Percentiles rank a stretch among this genome's conserved stretches.
Evolutionary conservation across 2,888 invertebrate species (phyloP).

Genomic region (Catocala nupta): DNA sequence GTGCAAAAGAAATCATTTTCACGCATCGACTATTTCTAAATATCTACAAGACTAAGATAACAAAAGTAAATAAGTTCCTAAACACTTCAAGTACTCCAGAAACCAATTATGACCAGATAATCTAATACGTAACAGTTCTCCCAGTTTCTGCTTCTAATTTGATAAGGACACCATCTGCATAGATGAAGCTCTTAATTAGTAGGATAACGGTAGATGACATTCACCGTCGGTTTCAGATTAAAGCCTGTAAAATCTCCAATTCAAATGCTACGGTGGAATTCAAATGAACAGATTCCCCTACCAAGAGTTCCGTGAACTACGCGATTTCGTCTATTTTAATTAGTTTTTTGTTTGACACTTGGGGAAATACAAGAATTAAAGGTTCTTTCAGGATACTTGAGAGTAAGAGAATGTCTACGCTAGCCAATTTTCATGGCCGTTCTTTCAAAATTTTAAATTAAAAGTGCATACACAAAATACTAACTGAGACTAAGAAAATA

Average conservation of each 20-base stretch:
- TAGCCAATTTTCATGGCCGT: too few relatives aligned
- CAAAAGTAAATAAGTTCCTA: too few relatives aligned
- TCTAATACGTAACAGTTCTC: constrained; percentile 3
- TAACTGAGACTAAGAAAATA: too few relatives aligned
- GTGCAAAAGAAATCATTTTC: too few relatives aligned
- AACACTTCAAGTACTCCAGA: not conserved
- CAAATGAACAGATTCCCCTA: constrained; percentile 69
- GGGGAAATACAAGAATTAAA: too few relatives aligned
- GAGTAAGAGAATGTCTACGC: too few relatives aligned
- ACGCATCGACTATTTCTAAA: too few relatives aligned
- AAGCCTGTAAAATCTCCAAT: constrained; percentile 82
- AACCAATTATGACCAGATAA: not conserved
- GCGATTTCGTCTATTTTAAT: constrained; percentile 15
- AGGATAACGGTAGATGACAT: constrained; percentile 70
- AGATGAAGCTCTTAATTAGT: constrained; percentile 72
- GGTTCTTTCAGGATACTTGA: too few relatives aligned
- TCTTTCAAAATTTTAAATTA: too few relatives aligned
- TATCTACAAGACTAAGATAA: too few relatives aligned
- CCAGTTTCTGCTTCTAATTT: constrained; percentile 8
- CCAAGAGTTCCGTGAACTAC: constrained; percentile 35
- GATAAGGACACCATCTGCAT: constrained; percentile 49
- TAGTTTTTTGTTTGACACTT: not conserved
- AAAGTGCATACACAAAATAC: too few relatives aligned
- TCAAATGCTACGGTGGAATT: constrained; percentile 79
- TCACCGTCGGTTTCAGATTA: constrained; percentile 78